These are phyloP conservation scores for Chionis minor DNA, from an alignment of 2,113 vertebrate species.

Conservation along the genomic window DNA sequence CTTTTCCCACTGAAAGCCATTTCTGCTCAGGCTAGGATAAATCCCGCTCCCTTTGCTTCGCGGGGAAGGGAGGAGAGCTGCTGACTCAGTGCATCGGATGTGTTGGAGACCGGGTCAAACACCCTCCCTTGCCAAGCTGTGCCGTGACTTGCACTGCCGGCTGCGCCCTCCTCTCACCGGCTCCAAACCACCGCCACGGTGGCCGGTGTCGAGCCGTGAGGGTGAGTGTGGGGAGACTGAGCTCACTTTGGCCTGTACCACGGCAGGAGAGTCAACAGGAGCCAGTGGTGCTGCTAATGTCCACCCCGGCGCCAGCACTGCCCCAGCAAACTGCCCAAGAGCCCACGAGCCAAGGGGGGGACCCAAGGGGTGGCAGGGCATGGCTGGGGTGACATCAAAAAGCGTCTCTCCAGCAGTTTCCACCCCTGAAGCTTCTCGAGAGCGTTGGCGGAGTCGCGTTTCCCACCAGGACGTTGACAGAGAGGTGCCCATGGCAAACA, in stretches of 20 bases:
- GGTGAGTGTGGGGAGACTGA: not conserved
- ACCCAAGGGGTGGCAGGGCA: not conserved
- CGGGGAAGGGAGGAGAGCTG: not conserved
- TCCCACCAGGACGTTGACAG: not conserved
- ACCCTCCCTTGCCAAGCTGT: not conserved
- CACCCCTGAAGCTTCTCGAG: not conserved
- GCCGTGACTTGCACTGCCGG: rapidly evolving
- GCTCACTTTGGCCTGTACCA: not conserved
- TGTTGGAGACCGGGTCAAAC: not conserved
- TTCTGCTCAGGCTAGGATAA: not conserved
- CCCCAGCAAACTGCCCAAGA: not conserved
- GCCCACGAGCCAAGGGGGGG: not conserved
- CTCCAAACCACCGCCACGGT: not conserved
- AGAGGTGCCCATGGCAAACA: not conserved
- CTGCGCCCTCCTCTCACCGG: not conserved
- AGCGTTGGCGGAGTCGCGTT: not conserved
- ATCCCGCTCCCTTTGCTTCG: not conserved
- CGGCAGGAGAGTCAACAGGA: not conserved
- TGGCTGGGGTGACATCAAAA: not conserved
- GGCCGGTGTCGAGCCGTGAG: rapidly evolving
- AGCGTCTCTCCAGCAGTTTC: not conserved
- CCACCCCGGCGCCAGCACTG: not conserved
- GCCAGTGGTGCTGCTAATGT: rapidly evolving
- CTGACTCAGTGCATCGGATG: not conserved
- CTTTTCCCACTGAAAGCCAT: not conserved